Evolutionary conservation across 2,888 invertebrate species (phyloP).

Genomic region (Diaperis boleti): DNA sequence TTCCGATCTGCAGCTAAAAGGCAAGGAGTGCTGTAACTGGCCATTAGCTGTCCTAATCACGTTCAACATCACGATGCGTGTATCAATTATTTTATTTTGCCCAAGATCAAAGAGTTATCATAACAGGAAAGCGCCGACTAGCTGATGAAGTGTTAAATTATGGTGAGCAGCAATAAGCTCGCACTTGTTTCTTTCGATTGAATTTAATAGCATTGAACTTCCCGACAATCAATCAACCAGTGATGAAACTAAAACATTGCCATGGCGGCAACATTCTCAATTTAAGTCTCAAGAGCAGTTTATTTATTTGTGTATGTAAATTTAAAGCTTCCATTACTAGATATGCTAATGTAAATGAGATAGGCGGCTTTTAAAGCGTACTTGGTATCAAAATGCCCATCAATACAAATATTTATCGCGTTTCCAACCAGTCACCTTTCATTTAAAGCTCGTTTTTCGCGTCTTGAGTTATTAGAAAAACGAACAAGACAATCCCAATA

Average conservation of each 20-base stretch:
- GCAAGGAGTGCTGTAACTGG: background rate
- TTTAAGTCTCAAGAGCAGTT: background rate
- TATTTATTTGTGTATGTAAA: slow-evolving; percentile 30
- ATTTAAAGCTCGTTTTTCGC: slow-evolving; percentile 19
- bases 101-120: slow-evolving; percentile 23
- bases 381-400: background rate
- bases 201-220: slow-evolving; percentile 22
- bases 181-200: slow-evolving; percentile 27
- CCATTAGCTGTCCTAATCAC: slow-evolving; percentile 16
- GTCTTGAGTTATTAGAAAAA: slow-evolving; percentile 4
- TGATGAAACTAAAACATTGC: slow-evolving; percentile 20
- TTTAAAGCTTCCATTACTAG: background rate
- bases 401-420: slow-evolving; percentile 16
- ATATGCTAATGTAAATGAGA: slow-evolving; percentile 21
- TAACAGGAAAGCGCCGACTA: slow-evolving; percentile 16
- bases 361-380: slow-evolving; percentile 6
- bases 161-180: slow-evolving; percentile 30
- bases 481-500: slow-evolving; percentile 12
- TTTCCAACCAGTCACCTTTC: slow-evolving; percentile 7
- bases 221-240: slow-evolving; percentile 26
- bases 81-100: slow-evolving; percentile 18
- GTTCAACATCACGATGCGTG: slow-evolving; percentile 4
- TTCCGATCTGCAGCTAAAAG: slow-evolving; percentile 3
- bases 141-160: slow-evolving; percentile 46
- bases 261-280: slow-evolving; percentile 5